phyloP scores from a whole-genome alignment of 2,113 vertebrate species.

The Mastomys coucha region DNA sequence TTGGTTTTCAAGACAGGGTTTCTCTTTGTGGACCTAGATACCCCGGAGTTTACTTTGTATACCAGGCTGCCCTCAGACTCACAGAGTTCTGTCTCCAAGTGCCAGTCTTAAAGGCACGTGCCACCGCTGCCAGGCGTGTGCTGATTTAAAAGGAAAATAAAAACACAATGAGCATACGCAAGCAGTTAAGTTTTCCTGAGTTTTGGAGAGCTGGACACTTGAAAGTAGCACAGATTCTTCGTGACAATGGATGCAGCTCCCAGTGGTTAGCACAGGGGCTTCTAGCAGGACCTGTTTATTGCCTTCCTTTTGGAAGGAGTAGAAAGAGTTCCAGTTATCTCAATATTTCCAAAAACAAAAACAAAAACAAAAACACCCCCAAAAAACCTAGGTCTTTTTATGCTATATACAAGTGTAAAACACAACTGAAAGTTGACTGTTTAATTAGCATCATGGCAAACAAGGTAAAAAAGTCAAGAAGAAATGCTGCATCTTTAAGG shows the following conservation, averaged over 20 bases:
- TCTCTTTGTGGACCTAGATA: too few species aligned
- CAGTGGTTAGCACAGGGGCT: not conserved
- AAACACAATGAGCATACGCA: not conserved
- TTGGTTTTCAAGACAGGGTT: too few species aligned
- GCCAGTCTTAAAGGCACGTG: too few species aligned
- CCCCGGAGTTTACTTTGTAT: too few species aligned
- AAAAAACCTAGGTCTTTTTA: not conserved
- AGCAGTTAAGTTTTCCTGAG: not conserved
- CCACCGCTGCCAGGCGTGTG: too few species aligned
- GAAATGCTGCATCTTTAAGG: not conserved
- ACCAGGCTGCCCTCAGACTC: too few species aligned
- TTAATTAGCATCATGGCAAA: not conserved
- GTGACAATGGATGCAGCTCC: not conserved
- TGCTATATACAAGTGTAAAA: not conserved
- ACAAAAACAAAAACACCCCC: not conserved
- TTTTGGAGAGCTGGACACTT: not conserved
- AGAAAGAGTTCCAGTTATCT: not conserved
- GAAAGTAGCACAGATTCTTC: not conserved
- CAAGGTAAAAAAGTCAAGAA: not conserved
- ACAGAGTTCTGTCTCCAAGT: too few species aligned
- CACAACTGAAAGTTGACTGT: not conserved
- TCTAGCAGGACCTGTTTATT: not conserved
- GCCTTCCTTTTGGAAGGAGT: not conserved
- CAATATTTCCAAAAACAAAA: not conserved
- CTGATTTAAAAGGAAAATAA: slow-evolving; percentile 7